Evolutionary conservation across 2,797 vertebrate species (phyloP), one percentile per base, ranked within the genome.

Genomic region (Arnoldichthys spilopterus): DNA sequence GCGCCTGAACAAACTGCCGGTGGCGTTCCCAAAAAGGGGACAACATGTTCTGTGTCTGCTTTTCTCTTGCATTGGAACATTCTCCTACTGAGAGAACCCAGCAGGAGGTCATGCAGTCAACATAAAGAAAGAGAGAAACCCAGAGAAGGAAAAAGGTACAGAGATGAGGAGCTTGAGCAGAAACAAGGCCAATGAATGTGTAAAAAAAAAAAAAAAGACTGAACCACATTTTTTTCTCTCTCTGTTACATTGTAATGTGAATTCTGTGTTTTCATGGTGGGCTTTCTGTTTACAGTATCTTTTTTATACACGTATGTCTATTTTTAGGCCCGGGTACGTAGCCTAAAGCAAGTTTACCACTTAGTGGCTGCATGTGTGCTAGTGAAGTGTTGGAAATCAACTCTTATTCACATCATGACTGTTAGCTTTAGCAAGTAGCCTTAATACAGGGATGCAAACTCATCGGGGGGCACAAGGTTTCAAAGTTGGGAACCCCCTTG

Each of bases 61-160:
- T 59, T 73, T 37, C 49, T 76, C 71, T 79, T 64, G 45, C 63
- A 15, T 82, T 62, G 70, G 61, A 72, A 68, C 68, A 28, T 7
- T 1, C 43, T 70, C 73, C 79, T 78, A 69, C 76, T 61, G 73
- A 74, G 77, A 37, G 69, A 72, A 45, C 82, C 62, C 74, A 77
- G 77, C 77, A 43, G 54, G 77, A 74, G 69, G 47, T 45, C 69
- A 72, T 53, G 72, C 71, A 75, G 70, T 59, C 75, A 69, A 68
- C 78, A 62, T 67, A 66, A 2, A 13, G 13, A 63, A 43, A 40
- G 34, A 56, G 49, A 70, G 43, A 51, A 20, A 40, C 69, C 62
- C 32, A 53, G 70, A 73, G 77, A 73, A 16, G 59, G 3, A 47
- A 79, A 73, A 61, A 34, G 28, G 61, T 26, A 49, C 58, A 68